phyloP scores from a whole-genome alignment of 2,888 invertebrate genomes.

The Calliopum simillimum region DNA sequence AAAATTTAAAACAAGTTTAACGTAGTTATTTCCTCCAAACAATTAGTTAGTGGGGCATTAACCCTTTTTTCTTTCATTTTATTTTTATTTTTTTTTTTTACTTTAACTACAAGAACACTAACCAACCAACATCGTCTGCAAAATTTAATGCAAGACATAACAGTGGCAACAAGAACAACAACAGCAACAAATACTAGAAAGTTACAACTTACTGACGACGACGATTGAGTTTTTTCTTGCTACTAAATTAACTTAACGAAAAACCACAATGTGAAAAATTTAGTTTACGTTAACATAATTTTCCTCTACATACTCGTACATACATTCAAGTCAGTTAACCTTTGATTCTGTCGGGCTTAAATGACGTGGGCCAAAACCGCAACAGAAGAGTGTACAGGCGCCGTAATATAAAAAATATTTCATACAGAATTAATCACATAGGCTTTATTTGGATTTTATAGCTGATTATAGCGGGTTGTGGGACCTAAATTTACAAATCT shows the following conservation, averaged over 20 bases:
- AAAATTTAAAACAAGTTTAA: constrained; percentile 6
- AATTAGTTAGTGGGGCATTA: constrained; percentile 18
- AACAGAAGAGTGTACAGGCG: neutral
- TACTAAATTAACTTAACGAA: constrained; percentile 13
- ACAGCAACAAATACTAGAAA: neutral
- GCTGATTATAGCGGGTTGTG: too few relatives aligned
- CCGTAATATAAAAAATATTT: too few relatives aligned
- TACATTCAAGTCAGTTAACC: constrained; percentile 11
- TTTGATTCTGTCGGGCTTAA: constrained; percentile 14
- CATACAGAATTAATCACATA: too few relatives aligned
- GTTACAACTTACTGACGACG: constrained; percentile 3
- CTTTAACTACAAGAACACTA: neutral
- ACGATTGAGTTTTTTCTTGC: neutral
- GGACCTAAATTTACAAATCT: too few relatives aligned
- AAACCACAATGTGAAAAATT: neutral
- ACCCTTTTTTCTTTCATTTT: constrained; percentile 15
- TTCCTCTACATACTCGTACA: too few relatives aligned
- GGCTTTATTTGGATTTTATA: too few relatives aligned
- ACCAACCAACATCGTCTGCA: constrained; percentile 1
- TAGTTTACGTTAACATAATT: neutral
- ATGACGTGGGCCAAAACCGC: constrained; percentile 12
- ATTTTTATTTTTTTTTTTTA: too few relatives aligned
- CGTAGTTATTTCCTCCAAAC: constrained; percentile 4
- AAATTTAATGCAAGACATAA: neutral
- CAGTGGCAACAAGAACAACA: neutral